A percentile compares a stretch with the other conserved stretches of the same genome.
phyloP scores from a whole-genome alignment of 2,113 vertebrate species.

The Saguinus midas region DNA sequence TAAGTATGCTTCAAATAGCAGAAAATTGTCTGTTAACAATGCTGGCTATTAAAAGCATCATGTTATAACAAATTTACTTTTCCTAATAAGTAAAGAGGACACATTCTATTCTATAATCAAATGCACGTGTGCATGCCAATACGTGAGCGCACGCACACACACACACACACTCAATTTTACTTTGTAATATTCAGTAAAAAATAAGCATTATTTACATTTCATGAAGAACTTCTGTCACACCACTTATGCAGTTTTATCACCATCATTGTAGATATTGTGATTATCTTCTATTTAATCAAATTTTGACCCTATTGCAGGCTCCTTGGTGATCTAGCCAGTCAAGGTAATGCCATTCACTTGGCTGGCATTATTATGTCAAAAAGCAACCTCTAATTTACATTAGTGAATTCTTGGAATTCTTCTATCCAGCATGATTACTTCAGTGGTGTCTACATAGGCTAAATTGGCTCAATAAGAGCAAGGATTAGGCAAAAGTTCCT shows the following conservation, averaged over 20 bases:
- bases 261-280: background rate
- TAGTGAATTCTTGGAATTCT: background rate
- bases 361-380: background rate
- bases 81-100: background rate
- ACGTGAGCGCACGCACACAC: background rate
- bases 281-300: background rate
- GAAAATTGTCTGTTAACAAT: background rate
- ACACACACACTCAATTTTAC: background rate
- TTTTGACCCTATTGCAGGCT: background rate
- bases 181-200: background rate
- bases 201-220: background rate
- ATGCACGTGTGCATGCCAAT: fast-evolving
- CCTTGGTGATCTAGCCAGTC: background rate
- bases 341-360: background rate
- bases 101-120: background rate
- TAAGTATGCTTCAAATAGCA: background rate
- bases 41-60: background rate
- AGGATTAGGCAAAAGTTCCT: background rate
- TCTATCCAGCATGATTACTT: background rate
- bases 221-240: background rate
- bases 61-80: background rate
- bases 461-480: background rate
- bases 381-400: background rate
- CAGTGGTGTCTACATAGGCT: background rate
- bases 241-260: background rate